Percentiles rank a stretch among this genome's conserved stretches.
These are phyloP conservation scores for Pantherophis vulpinus DNA, from an alignment of 2,797 vertebrate species.

Conservation along the genomic window DNA sequence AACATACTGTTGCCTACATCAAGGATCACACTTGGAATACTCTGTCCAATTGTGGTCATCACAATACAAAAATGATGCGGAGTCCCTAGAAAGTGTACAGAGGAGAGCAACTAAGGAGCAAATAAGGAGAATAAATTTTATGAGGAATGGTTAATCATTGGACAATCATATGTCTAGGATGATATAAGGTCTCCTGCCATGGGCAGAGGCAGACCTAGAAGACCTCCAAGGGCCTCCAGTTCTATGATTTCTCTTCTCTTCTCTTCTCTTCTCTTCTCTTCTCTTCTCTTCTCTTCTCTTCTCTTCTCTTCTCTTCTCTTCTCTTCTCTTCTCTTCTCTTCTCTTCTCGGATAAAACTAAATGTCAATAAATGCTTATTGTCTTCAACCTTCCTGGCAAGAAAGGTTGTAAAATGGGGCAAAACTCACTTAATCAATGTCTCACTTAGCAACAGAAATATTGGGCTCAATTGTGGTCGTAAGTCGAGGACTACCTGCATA, in stretches of 20 bases:
- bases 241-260: too few species aligned
- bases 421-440: too few species aligned
- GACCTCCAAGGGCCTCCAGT: too few species aligned
- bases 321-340: too few species aligned
- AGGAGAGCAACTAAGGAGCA: background rate
- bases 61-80: background rate
- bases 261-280: too few species aligned
- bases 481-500: background rate
- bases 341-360: background rate
- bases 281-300: too few species aligned
- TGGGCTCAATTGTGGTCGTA: too few species aligned
- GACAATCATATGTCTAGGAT: background rate
- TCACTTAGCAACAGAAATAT: too few species aligned
- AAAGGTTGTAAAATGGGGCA: too few species aligned
- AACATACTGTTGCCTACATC: background rate
- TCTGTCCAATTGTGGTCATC: background rate
- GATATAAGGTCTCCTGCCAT: background rate
- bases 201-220: background rate
- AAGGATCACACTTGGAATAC: background rate
- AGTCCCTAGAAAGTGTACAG: background rate
- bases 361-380: background rate
- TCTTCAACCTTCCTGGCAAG: background rate
- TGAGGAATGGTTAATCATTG: background rate
- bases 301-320: too few species aligned
- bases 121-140: background rate